Base-by-base conservation (phyloP, 2,797 vertebrate species). In the Rhyacichthys aspro region DNA sequence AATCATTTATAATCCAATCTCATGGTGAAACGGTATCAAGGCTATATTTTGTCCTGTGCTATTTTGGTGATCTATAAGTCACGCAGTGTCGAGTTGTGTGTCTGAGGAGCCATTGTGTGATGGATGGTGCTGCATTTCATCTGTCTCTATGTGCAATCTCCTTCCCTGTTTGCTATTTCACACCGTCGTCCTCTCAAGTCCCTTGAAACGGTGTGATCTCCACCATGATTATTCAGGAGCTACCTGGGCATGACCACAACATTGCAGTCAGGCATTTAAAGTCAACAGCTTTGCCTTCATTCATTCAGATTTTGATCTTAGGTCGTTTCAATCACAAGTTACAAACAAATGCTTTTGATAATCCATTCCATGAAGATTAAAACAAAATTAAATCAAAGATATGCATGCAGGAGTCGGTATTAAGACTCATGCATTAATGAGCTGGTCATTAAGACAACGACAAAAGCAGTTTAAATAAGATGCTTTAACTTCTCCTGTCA, bases 81-180 rank as follows among this genome's bases (percentile, higher is more conserved):
- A 55, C 10, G 39, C 43, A 16, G 54, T 61, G 59, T 39, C 17
- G 43, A 54, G 66, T 39, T 44, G 45, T 76, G 72, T 83, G 63
- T 68, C 23, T 14, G 47, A 54, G 60, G 17, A 39, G 55, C 60
- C 67, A 39, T 54, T 45, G 3, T 8, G 43, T 83, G 81, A 87
- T 85, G 65, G 70, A 86, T 83, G 70, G 37, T 0, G 4, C 56
- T 16, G 58, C 59, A 63, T 85, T 82, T 78, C 14, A 11, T 82
- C 64, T 78, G 41, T 74, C 76, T 77, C 77, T 53, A 23, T 43
- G 36, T 59, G 74, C 66, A 79, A 74, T 80, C 64, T 72, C 55
- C 79, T 70, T 60, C 60, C 63, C 59, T 67, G 63, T n/a, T 69
- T 59, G 38, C 56, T 19, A 19, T 59, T 63, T 50, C 28, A 59